phyloP scores from a whole-genome alignment of 2,113 vertebrate species.

The Thamnaconus septentrionalis region DNA sequence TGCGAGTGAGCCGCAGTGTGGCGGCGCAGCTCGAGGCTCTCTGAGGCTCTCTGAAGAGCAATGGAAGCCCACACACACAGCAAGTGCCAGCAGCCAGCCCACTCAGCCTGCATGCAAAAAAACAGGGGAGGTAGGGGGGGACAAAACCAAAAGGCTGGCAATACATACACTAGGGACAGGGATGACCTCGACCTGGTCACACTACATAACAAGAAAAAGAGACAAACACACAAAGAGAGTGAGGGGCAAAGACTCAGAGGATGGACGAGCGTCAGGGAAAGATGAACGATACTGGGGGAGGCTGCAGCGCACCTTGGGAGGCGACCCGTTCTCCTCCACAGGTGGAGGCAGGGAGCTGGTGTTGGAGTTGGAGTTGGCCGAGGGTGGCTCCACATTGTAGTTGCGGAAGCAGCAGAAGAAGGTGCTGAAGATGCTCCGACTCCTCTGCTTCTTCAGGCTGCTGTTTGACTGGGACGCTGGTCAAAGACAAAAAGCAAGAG shows the following conservation, averaged over 20 bases:
- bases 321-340: slow-evolving; percentile 94
- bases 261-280: slow-evolving; percentile 5
- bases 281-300: neutral
- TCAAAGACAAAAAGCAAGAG: slow-evolving; percentile 12
- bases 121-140: neutral
- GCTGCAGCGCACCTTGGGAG: slow-evolving; percentile 85
- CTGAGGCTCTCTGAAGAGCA: slow-evolving; percentile 36
- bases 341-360: slow-evolving; percentile 85
- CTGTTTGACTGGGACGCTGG: slow-evolving; percentile 86
- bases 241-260: slow-evolving; percentile 42
- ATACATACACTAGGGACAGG: slow-evolving; percentile 99
- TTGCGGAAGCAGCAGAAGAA: slow-evolving; percentile 98
- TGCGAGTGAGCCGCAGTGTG: slow-evolving; percentile 35
- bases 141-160: slow-evolving; percentile 53
- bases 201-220: slow-evolving; percentile 82
- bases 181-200: slow-evolving; percentile 97
- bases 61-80: slow-evolving; percentile 53
- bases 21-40: slow-evolving; percentile 22
- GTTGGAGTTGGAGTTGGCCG: slow-evolving; percentile 81
- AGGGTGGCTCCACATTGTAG: slow-evolving; percentile 89
- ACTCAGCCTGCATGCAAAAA: slow-evolving; percentile 67
- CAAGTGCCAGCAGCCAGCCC: slow-evolving; percentile 51
- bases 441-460: slow-evolving; percentile 95
- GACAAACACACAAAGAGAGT: slow-evolving; percentile 67
- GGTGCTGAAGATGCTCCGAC: slow-evolving; percentile 92